Conservation (phyloP, 2,797 vertebrate genomes). For the Odontamblyopus lacepedii region DNA sequence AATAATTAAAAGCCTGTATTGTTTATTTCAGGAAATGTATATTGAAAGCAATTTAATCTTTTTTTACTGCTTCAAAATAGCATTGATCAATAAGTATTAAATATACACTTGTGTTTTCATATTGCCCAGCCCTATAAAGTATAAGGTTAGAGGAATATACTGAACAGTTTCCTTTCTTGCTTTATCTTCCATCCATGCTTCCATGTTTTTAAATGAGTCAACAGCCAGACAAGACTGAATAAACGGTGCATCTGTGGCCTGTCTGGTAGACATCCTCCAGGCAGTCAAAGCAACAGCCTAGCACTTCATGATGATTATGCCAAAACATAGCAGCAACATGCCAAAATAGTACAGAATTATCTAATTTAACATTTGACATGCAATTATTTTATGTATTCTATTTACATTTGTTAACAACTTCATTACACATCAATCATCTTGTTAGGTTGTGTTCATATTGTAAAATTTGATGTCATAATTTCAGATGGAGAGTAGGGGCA, state of each 20-base stretch:
- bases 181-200: not conserved
- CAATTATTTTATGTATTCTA: not conserved
- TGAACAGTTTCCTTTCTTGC: not conserved
- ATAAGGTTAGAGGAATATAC: not conserved
- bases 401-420: not conserved
- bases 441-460: not conserved
- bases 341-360: constrained; percentile 47
- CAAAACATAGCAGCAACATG: constrained; percentile 45
- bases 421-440: constrained; percentile 25
- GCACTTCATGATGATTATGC: constrained; percentile 41
- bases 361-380: not conserved
- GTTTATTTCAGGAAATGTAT: too few species aligned
- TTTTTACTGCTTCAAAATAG: too few species aligned
- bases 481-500: not conserved
- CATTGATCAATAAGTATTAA: too few species aligned
- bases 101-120: too few species aligned
- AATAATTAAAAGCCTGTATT: too few species aligned
- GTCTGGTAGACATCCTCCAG: constrained; percentile 46
- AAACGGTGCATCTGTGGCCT: constrained; percentile 35
- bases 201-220: constrained; percentile 17
- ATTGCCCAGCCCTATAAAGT: too few species aligned
- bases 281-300: constrained; percentile 66
- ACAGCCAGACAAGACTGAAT: constrained; percentile 27
- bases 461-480: not conserved
- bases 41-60: too few species aligned